These are phyloP conservation scores for Psittacula cyanocephala DNA, from an alignment of 2,113 vertebrate genomes.

Conservation along the genomic window DNA sequence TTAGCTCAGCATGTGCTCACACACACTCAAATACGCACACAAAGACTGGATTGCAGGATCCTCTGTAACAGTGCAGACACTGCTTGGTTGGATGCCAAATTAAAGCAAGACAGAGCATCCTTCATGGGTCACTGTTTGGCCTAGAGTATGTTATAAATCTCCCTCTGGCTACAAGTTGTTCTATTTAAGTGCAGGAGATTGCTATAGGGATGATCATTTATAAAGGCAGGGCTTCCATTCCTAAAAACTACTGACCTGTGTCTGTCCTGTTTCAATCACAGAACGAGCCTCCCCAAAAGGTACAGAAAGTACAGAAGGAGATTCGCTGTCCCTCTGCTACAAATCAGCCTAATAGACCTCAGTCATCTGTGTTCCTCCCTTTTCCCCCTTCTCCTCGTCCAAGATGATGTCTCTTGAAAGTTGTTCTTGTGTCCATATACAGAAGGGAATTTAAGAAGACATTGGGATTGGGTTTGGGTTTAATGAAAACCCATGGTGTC, in stretches of 20 bases:
- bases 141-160: constrained; percentile 59
- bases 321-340: background rate
- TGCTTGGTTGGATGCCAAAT: constrained; percentile 40
- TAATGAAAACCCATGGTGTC: background rate
- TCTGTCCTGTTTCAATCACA: background rate
- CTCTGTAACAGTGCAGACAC: constrained; percentile 9
- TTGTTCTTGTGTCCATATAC: background rate
- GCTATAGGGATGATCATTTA: constrained; percentile 43
- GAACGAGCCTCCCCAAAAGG: background rate
- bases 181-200: constrained; percentile 56
- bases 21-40: background rate
- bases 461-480: background rate
- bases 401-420: background rate
- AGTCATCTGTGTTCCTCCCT: background rate
- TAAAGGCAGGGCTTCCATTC: constrained; percentile 28
- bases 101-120: constrained; percentile 36
- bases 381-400: background rate
- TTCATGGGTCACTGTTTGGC: constrained; percentile 59
- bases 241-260: constrained; percentile 44
- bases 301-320: constrained; percentile 28
- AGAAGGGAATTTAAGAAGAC: background rate
- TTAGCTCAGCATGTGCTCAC: background rate
- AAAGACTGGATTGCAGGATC: background rate
- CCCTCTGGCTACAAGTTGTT: constrained; percentile 31
- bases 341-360: constrained; percentile 25